Conservation (phyloP, 2,888 invertebrate genomes). For the Melinaea marsaeus region DNA sequence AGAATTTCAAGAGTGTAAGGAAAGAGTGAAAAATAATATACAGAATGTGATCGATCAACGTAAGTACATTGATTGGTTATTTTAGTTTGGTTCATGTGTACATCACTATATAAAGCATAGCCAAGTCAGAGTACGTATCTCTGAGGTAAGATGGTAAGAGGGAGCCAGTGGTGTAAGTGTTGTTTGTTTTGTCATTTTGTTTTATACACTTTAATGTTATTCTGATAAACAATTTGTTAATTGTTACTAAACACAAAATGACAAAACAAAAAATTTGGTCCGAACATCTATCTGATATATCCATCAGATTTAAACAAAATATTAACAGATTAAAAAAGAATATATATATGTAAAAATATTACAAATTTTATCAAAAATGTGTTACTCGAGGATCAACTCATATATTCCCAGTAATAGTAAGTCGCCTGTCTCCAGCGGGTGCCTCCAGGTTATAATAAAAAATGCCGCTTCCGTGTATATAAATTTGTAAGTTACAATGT, state of each 20-base stretch:
- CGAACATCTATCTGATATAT: too few species aligned
- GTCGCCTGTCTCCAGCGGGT: background rate
- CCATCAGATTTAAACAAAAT: too few species aligned
- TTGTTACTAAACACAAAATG: background rate
- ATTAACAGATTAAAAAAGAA: too few species aligned
- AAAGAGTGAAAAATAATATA: constrained; percentile 89
- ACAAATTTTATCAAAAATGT: too few species aligned
- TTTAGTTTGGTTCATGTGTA: constrained; percentile 6
- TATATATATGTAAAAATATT: too few species aligned
- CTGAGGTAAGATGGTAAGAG: constrained; percentile 26
- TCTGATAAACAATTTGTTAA: too few species aligned
- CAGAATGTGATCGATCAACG: constrained; percentile 93
- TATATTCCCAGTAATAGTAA: background rate
- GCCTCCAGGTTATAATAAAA: constrained; percentile 1
- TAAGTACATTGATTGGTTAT: constrained; percentile 79
- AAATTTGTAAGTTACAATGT: constrained; percentile 49
- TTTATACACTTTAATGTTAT: background rate
- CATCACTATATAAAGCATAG: constrained; percentile 2
- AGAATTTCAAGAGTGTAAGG: constrained; percentile 90
- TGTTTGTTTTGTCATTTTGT: background rate
- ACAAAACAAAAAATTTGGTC: constrained; percentile 1
- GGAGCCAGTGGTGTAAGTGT: constrained; percentile 16
- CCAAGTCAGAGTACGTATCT: constrained; percentile 11
- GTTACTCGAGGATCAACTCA: too few species aligned
- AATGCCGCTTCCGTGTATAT: background rate